phyloP scores from a whole-genome alignment of 2,113 vertebrate species.

The Nycticryphes semicollaris region DNA sequence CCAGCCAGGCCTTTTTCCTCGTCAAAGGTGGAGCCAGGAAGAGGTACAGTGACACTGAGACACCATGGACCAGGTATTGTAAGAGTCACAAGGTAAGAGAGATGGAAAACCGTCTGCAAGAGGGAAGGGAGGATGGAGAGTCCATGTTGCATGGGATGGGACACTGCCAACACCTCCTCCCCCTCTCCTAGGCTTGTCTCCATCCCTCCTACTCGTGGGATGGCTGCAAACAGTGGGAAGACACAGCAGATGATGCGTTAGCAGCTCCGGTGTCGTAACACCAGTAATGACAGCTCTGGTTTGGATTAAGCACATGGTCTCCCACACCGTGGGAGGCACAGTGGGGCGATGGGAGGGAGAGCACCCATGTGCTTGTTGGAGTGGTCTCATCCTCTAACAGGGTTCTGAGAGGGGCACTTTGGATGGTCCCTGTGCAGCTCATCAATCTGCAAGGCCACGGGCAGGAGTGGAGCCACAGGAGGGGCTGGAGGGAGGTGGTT shows the following conservation, averaged over 20 bases:
- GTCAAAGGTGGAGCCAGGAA: neutral
- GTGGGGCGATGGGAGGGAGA: neutral
- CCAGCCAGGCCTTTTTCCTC: neutral
- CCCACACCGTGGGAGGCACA: neutral
- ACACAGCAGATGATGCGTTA: constrained; percentile 33
- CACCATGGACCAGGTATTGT: fast-evolving
- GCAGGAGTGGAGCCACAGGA: neutral
- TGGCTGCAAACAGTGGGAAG: constrained; percentile 32
- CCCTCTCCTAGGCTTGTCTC: neutral
- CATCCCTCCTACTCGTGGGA: neutral
- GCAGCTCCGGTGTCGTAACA: constrained; percentile 40
- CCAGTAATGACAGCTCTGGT: constrained; percentile 22
- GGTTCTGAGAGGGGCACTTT: neutral
- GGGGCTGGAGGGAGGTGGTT: neutral
- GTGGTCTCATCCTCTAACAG: neutral
- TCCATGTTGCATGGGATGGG: neutral
- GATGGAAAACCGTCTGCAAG: neutral
- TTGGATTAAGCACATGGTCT: constrained; percentile 44
- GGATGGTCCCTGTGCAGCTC: neutral
- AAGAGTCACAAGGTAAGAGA: neutral
- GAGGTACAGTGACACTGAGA: neutral
- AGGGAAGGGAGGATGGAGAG: neutral
- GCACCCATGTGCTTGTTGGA: neutral
- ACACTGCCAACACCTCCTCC: too few relatives aligned
- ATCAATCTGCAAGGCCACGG: neutral